Base-by-base conservation (phyloP, 2,797 vertebrate species). In the Cyclura pinguis region DNA sequence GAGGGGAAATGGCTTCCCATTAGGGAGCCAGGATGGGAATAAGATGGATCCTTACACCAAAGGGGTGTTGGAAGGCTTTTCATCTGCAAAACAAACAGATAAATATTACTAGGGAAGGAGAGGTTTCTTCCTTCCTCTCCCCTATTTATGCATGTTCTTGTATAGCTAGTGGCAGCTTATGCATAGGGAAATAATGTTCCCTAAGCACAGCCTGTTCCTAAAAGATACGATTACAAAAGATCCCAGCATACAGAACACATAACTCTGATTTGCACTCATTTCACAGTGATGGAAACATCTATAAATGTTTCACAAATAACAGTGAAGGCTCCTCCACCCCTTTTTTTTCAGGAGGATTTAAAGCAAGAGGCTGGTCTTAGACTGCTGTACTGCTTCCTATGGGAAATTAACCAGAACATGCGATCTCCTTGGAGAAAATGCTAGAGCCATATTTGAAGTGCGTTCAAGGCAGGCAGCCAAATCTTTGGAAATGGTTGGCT, bases 191-290 rank as follows among this genome's bases (percentile, higher is more conserved):
- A 88, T 6, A 55, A 16, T 91, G 32, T 0, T 94, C 86, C 57
- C 35, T 86, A 74, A 91, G 87, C 83, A 88, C 29, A 14, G 62
- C 10, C 80, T 87, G 55, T 62, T 92, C 83, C 85, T 91, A 93
- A 93, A 62, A 0, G 2, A 47, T 47, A 2, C 62, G 87, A 85
- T 32, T 69, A 69, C 67, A 62, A 77, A 42, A 76, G 57, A 86
- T 76, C 35, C 0, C 7, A 78, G 0, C 14, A 52, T 14, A 88
- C 24, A 82, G 55, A 93, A 89, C 91, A 85, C 18, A 76, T 6
- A 50, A 59, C 24, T 3, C 24, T 84, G 50, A 47, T 94, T 91
- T 88, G 22, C 6, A 20, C 69, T 89, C 90, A 27, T 82, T 81
- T 73, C n/a, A 59, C 6, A 27, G 38, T 47, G 92, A 42, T 13